phyloP scores from a whole-genome alignment of 2,797 vertebrate species.

The Vespertilio murinus region DNA sequence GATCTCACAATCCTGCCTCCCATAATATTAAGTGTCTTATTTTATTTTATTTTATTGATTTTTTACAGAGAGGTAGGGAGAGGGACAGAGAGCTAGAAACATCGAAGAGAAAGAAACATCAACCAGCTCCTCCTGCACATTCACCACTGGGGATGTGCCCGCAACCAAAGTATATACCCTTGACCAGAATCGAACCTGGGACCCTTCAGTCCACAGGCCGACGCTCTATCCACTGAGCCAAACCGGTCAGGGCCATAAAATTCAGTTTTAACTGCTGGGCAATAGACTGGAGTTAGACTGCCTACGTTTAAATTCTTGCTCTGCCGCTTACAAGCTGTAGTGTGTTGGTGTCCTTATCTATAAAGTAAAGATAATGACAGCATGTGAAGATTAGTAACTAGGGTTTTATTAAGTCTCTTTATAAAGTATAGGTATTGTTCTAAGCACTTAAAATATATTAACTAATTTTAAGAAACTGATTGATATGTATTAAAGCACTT shows the following conservation, averaged over 20 bases:
- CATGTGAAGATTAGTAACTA: background rate
- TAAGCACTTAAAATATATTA: constrained; percentile 10
- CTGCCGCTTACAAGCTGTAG: background rate
- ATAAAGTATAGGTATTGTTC: background rate
- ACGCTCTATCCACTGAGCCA: too few species aligned
- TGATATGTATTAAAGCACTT: background rate
- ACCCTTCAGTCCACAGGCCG: too few species aligned
- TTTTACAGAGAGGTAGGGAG: too few species aligned
- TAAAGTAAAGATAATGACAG: constrained; percentile 30
- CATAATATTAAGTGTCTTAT: background rate
- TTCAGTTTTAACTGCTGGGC: constrained; percentile 18
- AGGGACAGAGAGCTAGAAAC: too few species aligned
- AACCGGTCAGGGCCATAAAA: background rate
- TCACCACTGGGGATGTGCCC: too few species aligned
- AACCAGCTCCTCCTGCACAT: too few species aligned
- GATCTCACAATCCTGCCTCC: constrained; percentile 4
- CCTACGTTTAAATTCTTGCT: constrained; percentile 20
- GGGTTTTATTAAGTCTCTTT: background rate
- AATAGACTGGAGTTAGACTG: background rate
- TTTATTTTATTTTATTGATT: background rate
- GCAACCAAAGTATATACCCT: too few species aligned
- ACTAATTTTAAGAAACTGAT: background rate
- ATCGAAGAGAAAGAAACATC: too few species aligned
- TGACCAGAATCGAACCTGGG: too few species aligned
- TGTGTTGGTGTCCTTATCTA: background rate